These are phyloP conservation scores for Haplochromis burtoni DNA, from an alignment of 2,113 vertebrate species.

Conservation along the genomic window DNA sequence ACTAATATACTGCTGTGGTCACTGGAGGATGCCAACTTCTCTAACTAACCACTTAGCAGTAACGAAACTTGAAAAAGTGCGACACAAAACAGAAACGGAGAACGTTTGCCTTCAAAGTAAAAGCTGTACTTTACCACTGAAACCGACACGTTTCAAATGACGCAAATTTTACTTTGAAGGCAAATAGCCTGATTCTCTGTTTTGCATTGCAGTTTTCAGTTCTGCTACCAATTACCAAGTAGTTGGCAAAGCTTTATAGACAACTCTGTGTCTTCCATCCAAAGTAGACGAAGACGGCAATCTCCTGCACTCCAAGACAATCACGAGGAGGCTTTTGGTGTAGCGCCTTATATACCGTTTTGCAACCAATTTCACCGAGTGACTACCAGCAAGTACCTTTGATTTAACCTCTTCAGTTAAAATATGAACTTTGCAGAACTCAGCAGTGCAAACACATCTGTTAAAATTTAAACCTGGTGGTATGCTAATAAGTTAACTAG, in stretches of 20 bases:
- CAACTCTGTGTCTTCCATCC: neutral
- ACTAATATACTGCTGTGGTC: neutral
- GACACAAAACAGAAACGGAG: neutral
- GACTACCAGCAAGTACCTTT: neutral
- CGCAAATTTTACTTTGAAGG: neutral
- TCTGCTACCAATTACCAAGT: neutral
- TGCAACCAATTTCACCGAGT: neutral
- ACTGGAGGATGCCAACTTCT: neutral
- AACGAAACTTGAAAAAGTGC: neutral
- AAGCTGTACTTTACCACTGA: neutral
- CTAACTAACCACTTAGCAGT: neutral
- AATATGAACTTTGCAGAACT: neutral
- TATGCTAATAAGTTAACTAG: neutral
- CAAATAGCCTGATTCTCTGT: neutral
- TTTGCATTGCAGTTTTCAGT: neutral
- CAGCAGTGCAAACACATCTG: neutral
- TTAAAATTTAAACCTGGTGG: neutral
- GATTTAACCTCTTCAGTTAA: neutral
- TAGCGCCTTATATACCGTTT: fast-evolving
- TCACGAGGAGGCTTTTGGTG: neutral
- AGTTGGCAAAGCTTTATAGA: neutral
- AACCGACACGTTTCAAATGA: neutral
- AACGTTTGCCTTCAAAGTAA: neutral
- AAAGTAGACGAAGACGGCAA: neutral
- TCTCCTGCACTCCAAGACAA: neutral